Conservation (phyloP, 2,113 vertebrate species). For the Myrmecobius fasciatus region DNA sequence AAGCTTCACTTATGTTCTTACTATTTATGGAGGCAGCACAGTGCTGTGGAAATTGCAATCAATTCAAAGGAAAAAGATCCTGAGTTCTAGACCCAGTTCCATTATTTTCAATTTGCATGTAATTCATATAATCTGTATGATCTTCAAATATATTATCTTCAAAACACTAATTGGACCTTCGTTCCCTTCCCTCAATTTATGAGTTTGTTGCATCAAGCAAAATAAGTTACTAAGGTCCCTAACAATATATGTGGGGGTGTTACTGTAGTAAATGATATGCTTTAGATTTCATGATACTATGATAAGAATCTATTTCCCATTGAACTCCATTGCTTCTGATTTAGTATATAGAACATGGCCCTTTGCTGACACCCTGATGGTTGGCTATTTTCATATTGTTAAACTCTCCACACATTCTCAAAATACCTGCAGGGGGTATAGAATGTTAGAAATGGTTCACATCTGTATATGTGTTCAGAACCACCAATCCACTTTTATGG, state of each 20-base stretch:
- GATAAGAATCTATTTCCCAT: fast-evolving
- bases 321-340: fast-evolving
- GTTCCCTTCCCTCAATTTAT: too few relatives aligned
- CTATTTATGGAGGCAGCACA: neutral
- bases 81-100: neutral
- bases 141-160: neutral
- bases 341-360: fast-evolving
- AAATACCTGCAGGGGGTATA: neutral
- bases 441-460: neutral
- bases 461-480: constrained; percentile 73
- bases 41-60: neutral
- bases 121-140: neutral
- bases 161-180: neutral
- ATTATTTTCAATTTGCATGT: neutral
- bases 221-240: neutral
- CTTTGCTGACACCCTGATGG: constrained; percentile 45
- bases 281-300: neutral
- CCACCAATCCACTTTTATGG: constrained; percentile 63
- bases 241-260: neutral
- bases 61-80: neutral
- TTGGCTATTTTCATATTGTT: constrained; percentile 46
- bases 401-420: constrained; percentile 33
- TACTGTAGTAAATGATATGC: neutral
- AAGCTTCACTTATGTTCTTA: neutral
- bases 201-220: neutral